Conservation (phyloP, 2,797 vertebrate species). For the Kryptopterus vitreolus region DNA sequence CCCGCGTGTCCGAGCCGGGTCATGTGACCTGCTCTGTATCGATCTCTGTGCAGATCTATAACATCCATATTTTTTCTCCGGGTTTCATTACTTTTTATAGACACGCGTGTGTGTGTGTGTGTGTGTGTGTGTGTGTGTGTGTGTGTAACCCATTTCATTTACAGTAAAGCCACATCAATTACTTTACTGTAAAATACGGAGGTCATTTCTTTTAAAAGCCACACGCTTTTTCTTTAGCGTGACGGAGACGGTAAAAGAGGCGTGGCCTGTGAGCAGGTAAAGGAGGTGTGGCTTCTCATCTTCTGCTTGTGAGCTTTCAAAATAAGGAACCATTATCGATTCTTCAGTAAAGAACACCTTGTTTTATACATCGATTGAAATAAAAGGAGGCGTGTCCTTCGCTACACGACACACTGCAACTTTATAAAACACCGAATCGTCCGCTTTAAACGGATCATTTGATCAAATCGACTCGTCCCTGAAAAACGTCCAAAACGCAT, state of each 20-base stretch:
- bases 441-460: neutral
- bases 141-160: neutral
- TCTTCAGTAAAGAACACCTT: neutral
- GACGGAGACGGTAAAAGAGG: neutral
- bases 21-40: constrained; percentile 35
- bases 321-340: too few species aligned
- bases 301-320: too few species aligned
- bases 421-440: neutral
- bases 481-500: neutral
- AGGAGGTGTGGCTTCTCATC: neutral
- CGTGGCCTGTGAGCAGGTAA: neutral
- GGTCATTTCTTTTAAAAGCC: neutral
- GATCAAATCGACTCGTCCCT: neutral
- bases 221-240: neutral
- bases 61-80: neutral
- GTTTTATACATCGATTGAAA: too few species aligned
- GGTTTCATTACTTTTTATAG: neutral
- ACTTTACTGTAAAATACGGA: neutral
- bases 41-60: constrained; percentile 18
- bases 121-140: constrained; percentile 9
- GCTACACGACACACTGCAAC: neutral
- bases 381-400: neutral
- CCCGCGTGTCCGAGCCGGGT: constrained; percentile 14
- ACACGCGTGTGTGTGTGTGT: neutral
- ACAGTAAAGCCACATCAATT: neutral